Evolutionary conservation across 2,797 vertebrate species (phyloP).

Genomic region (Orientallactaga sibirica): DNA sequence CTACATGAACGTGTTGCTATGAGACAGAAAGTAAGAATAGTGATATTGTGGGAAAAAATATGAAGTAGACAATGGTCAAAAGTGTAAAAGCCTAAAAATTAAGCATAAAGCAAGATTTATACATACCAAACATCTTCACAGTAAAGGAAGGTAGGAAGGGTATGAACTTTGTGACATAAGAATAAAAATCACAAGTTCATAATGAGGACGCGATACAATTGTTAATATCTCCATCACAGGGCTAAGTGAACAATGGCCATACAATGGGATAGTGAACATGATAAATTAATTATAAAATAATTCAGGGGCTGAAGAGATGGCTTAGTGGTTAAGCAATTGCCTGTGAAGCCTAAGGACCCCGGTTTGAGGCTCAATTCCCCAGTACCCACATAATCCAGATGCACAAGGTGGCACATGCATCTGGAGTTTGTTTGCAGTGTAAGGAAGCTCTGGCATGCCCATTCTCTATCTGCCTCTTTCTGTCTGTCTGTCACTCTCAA

Average conservation of each 20-base stretch:
- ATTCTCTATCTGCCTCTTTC: no score
- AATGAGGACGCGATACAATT: conserved; percentile 7
- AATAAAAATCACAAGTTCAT: neutral
- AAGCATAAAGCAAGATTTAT: conserved; percentile 15
- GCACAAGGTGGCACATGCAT: no score
- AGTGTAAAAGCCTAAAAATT: conserved; percentile 46
- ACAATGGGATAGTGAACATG: neutral
- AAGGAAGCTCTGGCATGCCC: no score
- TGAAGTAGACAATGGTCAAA: neutral
- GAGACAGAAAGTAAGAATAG: conserved; percentile 24
- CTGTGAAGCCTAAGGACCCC: no score
- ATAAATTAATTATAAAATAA: neutral
- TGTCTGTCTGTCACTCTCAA: no score
- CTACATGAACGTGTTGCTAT: conserved; percentile 6
- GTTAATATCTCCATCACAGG: neutral
- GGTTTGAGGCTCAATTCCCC: no score
- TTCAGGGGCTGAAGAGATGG: no score
- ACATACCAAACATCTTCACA: neutral
- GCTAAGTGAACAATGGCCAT: conserved; percentile 24
- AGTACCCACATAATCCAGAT: no score
- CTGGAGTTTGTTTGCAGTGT: no score
- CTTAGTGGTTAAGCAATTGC: no score
- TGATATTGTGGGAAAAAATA: conserved; percentile 9
- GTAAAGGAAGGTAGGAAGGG: neutral
- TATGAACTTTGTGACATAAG: neutral